These are phyloP conservation scores for Bucco capensis DNA, from an alignment of 2,113 vertebrate genomes.

Conservation along the genomic window DNA sequence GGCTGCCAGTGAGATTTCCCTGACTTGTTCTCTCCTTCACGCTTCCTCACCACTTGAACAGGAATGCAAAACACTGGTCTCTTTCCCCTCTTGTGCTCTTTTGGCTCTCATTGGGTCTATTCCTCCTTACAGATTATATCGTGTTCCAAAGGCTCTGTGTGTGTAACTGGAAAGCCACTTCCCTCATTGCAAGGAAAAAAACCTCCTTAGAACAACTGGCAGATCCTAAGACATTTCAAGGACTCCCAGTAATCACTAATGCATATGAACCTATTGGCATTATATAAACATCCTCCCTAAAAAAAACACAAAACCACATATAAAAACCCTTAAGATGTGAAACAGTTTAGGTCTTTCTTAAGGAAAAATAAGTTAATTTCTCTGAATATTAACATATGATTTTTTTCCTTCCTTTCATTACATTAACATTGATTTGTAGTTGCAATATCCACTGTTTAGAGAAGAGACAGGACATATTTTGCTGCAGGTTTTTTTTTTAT, in stretches of 20 bases:
- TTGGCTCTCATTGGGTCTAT: background rate
- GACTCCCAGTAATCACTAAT: background rate
- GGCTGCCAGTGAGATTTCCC: background rate
- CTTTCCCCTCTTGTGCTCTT: background rate
- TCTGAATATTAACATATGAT: too few relatives aligned
- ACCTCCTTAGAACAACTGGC: background rate
- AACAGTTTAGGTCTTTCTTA: background rate
- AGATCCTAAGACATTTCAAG: background rate
- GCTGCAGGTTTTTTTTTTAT: background rate
- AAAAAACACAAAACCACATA: too few relatives aligned
- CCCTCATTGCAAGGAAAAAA: background rate
- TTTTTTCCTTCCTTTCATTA: background rate
- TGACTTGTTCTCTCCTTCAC: background rate
- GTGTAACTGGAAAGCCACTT: background rate
- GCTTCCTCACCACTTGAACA: accelerated
- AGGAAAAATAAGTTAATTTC: too few relatives aligned
- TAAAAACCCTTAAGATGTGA: background rate
- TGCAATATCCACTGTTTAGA: background rate
- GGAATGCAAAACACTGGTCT: background rate
- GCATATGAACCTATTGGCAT: background rate
- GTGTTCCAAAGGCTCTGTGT: background rate
- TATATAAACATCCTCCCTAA: accelerated
- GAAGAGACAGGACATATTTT: background rate
- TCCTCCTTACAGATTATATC: background rate
- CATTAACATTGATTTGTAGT: background rate